phyloP scores from a whole-genome alignment of 2,113 vertebrate species.

The Pollimyrus isidori region DNA sequence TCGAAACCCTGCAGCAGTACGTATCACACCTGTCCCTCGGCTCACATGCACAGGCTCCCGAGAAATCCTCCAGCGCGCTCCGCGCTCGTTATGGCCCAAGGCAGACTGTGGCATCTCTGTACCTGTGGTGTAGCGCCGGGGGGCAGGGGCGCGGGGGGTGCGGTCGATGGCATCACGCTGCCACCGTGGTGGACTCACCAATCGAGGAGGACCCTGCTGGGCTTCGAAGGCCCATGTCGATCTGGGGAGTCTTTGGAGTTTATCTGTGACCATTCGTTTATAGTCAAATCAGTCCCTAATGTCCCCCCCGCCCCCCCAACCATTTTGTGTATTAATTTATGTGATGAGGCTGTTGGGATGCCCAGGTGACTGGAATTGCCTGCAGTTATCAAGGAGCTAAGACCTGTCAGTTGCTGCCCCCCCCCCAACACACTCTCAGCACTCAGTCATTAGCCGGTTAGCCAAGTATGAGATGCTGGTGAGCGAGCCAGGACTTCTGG shows the following conservation, averaged over 20 bases:
- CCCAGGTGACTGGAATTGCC: background rate
- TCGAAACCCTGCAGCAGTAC: conserved; percentile 76
- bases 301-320: too few species aligned
- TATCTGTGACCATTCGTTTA: background rate
- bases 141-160: background rate
- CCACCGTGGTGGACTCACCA: background rate
- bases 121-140: background rate
- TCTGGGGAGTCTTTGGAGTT: background rate
- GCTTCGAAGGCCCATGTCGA: background rate
- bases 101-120: background rate
- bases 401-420: background rate
- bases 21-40: conserved; percentile 19
- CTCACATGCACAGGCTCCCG: background rate
- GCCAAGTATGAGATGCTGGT: background rate
- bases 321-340: background rate
- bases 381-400: background rate
- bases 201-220: background rate
- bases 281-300: background rate
- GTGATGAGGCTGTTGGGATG: background rate
- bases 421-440: background rate
- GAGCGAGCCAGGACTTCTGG: background rate
- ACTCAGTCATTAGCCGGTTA: background rate
- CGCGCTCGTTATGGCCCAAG: background rate
- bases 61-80: background rate
- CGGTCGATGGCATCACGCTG: background rate